These are phyloP conservation scores for Ifrita kowaldi DNA, from an alignment of 2,113 vertebrate species.

Conservation along the genomic window DNA sequence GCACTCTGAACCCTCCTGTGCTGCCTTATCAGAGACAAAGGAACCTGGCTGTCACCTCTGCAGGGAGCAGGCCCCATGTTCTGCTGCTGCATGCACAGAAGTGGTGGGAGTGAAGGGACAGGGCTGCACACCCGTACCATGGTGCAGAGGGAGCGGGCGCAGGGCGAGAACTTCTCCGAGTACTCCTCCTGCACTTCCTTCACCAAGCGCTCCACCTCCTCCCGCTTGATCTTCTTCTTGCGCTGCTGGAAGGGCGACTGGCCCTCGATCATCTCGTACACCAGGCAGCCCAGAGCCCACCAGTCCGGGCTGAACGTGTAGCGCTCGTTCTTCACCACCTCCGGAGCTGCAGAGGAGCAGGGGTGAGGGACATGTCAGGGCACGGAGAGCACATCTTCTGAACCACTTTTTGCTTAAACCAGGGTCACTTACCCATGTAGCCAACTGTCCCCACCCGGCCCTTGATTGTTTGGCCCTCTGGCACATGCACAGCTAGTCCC, in stretches of 20 bases:
- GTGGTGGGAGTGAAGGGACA: not conserved
- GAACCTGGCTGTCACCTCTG: not conserved
- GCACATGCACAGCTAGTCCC: constrained; percentile 89
- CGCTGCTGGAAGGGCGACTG: constrained; percentile 97
- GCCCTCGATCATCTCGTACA: constrained; percentile 97
- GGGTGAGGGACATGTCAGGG: not conserved
- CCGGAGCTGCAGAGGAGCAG: constrained; percentile 78
- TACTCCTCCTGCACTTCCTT: constrained; percentile 91
- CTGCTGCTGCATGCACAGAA: not conserved
- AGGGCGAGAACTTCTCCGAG: constrained; percentile 84
- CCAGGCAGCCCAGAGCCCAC: constrained; percentile 94
- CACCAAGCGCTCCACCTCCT: constrained; percentile 93
- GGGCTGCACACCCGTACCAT: constrained; percentile 70
- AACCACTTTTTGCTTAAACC: not conserved
- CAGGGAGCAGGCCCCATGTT: not conserved
- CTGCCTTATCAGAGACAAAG: not conserved
- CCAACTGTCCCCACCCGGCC: constrained; percentile 97
- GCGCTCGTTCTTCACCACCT: constrained; percentile 93
- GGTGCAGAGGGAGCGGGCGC: constrained; percentile 85
- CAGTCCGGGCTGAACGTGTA: constrained; percentile 96
- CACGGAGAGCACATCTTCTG: not conserved
- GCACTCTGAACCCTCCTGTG: not conserved
- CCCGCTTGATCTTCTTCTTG: constrained; percentile 95
- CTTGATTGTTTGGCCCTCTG: constrained; percentile 91
- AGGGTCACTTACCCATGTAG: constrained; percentile 89